Percentiles rank a stretch among this genome's conserved stretches.
Conservation (phyloP, 2,888 invertebrate species). For the Dasypogon diadema region DNA sequence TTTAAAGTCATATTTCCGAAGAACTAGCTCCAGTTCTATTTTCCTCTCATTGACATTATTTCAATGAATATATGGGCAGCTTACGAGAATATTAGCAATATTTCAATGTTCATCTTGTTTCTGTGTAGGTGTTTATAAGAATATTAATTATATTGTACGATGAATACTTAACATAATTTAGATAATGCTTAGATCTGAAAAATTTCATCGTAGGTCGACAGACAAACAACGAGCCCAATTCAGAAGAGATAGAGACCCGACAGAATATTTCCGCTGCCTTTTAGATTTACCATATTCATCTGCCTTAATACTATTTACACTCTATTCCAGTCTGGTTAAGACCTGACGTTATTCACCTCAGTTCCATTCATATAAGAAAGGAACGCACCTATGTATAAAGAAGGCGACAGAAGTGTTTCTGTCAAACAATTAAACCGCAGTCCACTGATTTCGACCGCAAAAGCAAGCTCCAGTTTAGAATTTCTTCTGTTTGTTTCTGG, state of each 20-base stretch:
- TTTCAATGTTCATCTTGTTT: too few relatives aligned
- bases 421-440: conserved; percentile 47
- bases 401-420: conserved; percentile 35
- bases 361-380: conserved; percentile 3
- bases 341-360: neutral
- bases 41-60: too few relatives aligned
- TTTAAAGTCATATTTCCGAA: too few relatives aligned
- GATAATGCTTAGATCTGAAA: too few relatives aligned
- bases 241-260: conserved; percentile 12
- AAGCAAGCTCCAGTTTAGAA: conserved; percentile 16
- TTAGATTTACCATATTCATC: conserved; percentile 26
- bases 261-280: conserved; percentile 29
- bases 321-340: neutral
- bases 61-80: too few relatives aligned
- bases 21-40: too few relatives aligned
- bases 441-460: conserved; percentile 45
- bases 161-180: too few relatives aligned
- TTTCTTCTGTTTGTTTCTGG: neutral
- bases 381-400: neutral
- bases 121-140: too few relatives aligned
- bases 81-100: too few relatives aligned
- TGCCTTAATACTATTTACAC: conserved; percentile 17
- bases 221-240: conserved; percentile 4
- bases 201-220: conserved; percentile 14
- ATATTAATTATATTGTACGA: too few relatives aligned